These are phyloP conservation scores for Malthinus flaveolus DNA, from an alignment of 2,888 invertebrate species.

Conservation along the genomic window DNA sequence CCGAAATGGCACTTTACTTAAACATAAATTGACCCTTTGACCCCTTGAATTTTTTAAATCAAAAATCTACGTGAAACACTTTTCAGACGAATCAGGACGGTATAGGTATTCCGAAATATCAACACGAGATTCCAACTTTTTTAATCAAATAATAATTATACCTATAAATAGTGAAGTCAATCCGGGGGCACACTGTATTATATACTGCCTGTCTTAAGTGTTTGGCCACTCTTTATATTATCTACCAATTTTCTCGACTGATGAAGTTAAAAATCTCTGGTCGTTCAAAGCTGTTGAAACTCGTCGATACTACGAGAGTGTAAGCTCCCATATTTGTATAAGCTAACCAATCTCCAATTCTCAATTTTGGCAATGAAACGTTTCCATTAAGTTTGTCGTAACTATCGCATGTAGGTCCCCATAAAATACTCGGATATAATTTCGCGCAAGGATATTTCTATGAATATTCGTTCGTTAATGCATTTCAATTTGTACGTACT, in stretches of 20 bases:
- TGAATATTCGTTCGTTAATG: neutral
- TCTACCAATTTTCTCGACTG: conserved; percentile 63
- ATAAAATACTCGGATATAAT: conserved; percentile 67
- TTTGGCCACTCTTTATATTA: too few relatives aligned
- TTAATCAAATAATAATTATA: too few relatives aligned
- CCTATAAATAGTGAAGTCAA: too few relatives aligned
- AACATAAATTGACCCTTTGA: too few relatives aligned
- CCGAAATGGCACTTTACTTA: too few relatives aligned
- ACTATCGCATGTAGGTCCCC: conserved; percentile 97
- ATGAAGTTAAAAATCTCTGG: conserved; percentile 74
- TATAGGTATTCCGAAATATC: too few relatives aligned
- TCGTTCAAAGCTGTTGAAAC: conserved; percentile 92
- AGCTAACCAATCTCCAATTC: conserved; percentile 84
- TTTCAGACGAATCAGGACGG: too few relatives aligned
- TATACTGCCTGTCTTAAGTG: too few relatives aligned
- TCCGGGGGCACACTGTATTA: too few relatives aligned
- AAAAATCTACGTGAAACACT: too few relatives aligned
- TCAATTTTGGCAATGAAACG: conserved; percentile 69
- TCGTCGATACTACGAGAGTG: conserved; percentile 87
- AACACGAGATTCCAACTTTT: too few relatives aligned
- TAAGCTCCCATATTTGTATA: conserved; percentile 98
- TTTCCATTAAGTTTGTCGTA: conserved; percentile 77
- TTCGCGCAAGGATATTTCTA: conserved; percentile 51
- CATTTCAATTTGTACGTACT: neutral
- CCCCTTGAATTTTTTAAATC: too few relatives aligned